Evolutionary conservation across 35 echinoderm and acorn worm species (phyloP).

Genomic region (Chiridota heheva): DNA sequence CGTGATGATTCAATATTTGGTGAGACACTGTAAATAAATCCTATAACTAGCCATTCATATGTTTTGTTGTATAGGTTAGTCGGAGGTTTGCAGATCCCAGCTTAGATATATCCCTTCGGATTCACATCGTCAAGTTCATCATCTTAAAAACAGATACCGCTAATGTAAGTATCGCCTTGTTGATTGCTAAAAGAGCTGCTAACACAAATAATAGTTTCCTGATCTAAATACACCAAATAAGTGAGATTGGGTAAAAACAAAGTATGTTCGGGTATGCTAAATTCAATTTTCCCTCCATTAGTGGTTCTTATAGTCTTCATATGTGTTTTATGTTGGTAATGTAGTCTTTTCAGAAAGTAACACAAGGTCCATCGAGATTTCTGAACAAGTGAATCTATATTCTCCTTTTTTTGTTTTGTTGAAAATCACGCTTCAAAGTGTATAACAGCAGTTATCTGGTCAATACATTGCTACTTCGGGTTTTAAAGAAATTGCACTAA

Average conservation of each 20-base stretch:
- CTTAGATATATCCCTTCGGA: conserved; percentile 39
- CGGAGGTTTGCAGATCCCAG: conserved; percentile 64
- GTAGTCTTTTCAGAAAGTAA: too few relatives aligned
- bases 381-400: too few relatives aligned
- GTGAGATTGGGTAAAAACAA: not conserved
- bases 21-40: too few relatives aligned
- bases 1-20: too few relatives aligned
- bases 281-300: conserved; percentile 2
- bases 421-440: too few relatives aligned
- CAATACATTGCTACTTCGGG: too few relatives aligned
- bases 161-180: not conserved
- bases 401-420: too few relatives aligned
- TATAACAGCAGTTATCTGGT: too few relatives aligned
- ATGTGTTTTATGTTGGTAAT: conserved; percentile 4
- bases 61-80: conserved; percentile 44
- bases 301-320: conserved; percentile 2
- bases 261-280: not conserved
- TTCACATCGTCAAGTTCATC: conserved; percentile 56
- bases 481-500: too few relatives aligned
- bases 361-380: too few relatives aligned
- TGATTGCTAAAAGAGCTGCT: not conserved
- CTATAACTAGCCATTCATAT: too few relatives aligned
- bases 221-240: not conserved
- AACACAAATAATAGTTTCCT: not conserved
- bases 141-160: conserved; percentile 47